Base-by-base conservation (phyloP, 2,888 invertebrate genomes). In the Heliconius erato region DNA sequence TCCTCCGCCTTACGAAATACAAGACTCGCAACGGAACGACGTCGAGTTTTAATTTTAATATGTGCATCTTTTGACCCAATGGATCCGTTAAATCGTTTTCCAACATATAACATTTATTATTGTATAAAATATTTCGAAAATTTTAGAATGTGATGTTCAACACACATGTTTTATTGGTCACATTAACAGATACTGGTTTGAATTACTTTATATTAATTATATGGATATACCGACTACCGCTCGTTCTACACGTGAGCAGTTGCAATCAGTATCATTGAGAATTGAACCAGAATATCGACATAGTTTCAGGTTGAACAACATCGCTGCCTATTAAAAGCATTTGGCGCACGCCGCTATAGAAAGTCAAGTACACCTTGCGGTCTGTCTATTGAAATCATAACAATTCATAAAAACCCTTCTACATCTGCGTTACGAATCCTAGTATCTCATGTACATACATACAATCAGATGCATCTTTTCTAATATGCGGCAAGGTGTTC, bases 391-490 rank as follows among this genome's bases (percentile, higher is more conserved):
- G 90, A 94, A 92, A 91, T 91, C 90, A 90, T 91, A 90, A 91
- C 91, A 92, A 92, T 88, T 86, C 85, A 92, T 90, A 92, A 93
- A 92, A 94, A 93, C 94, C 94, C 94, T 92, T 92, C 86, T 88
- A 89, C 94, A 94, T 94, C 94, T 94, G 94, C 93, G 89, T 86
- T 89, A 87, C 86, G 87, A 87, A 90, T 86, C 86, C 82, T 74
- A 88, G 74, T 80, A 82, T 85, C 84, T 88, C 88, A 88, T 86
- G 40, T 67, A 63, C 14, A 28, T 2, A 40, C 40, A 40, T 40
- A 40, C 35, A 40, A 63, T 85, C 80, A 63, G 78, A 74, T 74
- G 74, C 71, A 81, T 82, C 76, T 79, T 82, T 78, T 65, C 74
- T 71, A 81, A 82, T 79, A 84, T 88, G 88, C 90, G 89, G 88